These are phyloP conservation scores for Scaptodrosophila lebanonensis DNA, from an alignment of 1,140 invertebrate species.

Conservation along the genomic window DNA sequence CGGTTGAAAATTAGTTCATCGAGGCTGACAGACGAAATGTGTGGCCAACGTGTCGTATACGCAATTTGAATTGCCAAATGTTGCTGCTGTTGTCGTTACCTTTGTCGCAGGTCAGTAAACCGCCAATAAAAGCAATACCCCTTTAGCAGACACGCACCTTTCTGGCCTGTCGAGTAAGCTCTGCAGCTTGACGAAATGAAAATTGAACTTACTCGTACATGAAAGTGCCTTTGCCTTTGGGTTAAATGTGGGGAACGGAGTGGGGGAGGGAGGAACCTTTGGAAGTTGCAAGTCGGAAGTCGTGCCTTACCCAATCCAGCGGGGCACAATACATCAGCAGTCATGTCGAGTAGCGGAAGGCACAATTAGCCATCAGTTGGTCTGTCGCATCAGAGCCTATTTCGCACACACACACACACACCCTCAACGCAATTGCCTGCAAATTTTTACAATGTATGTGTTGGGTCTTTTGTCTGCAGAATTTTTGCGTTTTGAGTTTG, in stretches of 20 bases:
- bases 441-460: conserved; percentile 33
- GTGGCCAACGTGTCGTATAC: conserved; percentile 54
- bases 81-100: conserved; percentile 33
- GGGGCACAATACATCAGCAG: conserved; percentile 65
- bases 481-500: conserved; percentile 75
- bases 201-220: conserved; percentile 75
- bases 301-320: conserved; percentile 32
- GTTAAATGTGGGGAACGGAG: no score
- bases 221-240: conserved; percentile 49
- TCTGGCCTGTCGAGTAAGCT: neutral
- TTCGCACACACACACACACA: neutral
- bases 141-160: conserved; percentile 13
- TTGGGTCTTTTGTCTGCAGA: conserved; percentile 71
- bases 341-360: conserved; percentile 55
- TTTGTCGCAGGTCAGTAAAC: conserved; percentile 71
- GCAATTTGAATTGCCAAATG: no score
- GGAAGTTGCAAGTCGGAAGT: conserved; percentile 35
- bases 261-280: neutral
- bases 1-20: conserved; percentile 61
- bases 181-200: conserved; percentile 47
- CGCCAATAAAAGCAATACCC: conserved; percentile 70
- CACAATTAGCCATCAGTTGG: conserved; percentile 42
- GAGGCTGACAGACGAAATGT: conserved; percentile 47
- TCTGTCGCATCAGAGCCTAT: no score
- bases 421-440: neutral